Evolutionary conservation across 2,113 vertebrate genomes (phyloP).

Genomic region (Mustela lutreola): DNA sequence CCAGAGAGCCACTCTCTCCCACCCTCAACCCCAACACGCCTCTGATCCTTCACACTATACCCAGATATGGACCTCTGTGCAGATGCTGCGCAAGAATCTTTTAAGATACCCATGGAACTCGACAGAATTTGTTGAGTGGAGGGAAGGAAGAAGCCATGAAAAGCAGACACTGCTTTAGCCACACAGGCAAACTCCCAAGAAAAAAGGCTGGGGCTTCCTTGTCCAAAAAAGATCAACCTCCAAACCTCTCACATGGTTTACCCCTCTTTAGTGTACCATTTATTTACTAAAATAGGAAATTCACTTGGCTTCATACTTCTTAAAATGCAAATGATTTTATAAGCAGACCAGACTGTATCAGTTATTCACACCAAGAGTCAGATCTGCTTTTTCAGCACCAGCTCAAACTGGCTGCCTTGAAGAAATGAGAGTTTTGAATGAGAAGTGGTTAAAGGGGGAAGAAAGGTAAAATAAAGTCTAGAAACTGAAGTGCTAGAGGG

Average conservation of each 20-base stretch:
- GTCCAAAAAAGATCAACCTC: neutral
- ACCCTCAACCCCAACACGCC: neutral
- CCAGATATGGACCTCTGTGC: neutral
- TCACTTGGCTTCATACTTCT: neutral
- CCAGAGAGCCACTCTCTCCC: neutral
- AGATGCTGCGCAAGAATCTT: neutral
- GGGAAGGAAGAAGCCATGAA: neutral
- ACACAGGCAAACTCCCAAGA: neutral
- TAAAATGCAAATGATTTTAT: conserved; percentile 33
- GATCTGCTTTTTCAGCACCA: neutral
- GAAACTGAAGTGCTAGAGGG: neutral
- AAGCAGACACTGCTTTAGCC: neutral
- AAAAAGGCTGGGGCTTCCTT: neutral
- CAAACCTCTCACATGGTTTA: neutral
- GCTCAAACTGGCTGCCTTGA: neutral
- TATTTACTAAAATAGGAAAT: neutral
- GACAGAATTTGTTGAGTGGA: neutral
- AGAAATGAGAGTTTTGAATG: neutral
- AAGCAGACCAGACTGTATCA: neutral
- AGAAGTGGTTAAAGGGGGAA: neutral
- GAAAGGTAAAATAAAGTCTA: neutral
- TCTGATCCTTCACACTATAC: neutral
- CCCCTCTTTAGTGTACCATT: neutral
- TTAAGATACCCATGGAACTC: neutral
- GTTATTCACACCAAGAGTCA: neutral